Conservation (phyloP, 1,140 invertebrate genomes). For the Thalassaphorura encarpata region DNA sequence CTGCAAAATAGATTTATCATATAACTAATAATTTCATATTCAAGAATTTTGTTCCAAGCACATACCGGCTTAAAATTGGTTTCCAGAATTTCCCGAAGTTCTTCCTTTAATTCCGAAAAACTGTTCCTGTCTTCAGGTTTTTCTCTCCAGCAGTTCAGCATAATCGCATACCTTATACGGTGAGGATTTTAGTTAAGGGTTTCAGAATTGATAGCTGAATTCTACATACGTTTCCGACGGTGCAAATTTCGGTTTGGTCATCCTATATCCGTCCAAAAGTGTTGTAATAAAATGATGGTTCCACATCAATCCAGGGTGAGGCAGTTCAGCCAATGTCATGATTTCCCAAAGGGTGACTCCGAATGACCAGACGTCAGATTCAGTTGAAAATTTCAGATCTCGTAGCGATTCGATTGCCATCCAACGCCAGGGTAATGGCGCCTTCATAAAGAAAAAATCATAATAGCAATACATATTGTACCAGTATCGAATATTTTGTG, state of each 20-base stretch:
- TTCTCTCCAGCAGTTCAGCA: conserved; percentile 4
- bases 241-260: neutral
- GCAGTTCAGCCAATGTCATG: neutral
- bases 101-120: neutral
- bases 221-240: too few species aligned
- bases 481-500: too few species aligned
- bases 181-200: too few species aligned
- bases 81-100: neutral
- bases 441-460: neutral
- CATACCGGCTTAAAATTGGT: too few species aligned
- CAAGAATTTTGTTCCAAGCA: too few species aligned
- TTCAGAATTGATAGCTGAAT: too few species aligned
- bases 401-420: neutral
- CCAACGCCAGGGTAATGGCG: neutral
- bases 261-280: neutral
- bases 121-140: neutral
- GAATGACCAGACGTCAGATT: neutral
- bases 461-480: too few species aligned
- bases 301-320: neutral
- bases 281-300: neutral
- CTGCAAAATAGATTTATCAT: too few species aligned
- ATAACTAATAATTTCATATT: too few species aligned
- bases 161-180: neutral
- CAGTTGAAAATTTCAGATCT: neutral
- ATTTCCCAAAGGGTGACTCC: conserved; percentile 3